Percentiles rank a stretch among this genome's conserved stretches.
phyloP scores from a whole-genome alignment of 2,113 vertebrate genomes.

The Scomber japonicus region DNA sequence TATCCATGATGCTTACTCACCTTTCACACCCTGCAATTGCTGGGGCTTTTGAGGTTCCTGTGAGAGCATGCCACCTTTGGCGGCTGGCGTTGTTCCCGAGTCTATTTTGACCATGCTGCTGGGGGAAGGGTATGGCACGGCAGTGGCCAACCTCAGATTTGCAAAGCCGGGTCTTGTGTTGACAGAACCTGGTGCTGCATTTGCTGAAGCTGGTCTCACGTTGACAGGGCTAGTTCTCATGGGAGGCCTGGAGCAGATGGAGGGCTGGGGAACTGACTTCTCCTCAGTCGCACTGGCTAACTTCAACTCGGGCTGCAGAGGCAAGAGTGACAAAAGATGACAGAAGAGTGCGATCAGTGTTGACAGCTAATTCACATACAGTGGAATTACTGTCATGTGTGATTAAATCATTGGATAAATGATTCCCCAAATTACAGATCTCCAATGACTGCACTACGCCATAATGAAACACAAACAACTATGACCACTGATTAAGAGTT shows the following conservation, averaged over 20 bases:
- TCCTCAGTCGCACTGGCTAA: constrained; percentile 49
- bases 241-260: constrained; percentile 75
- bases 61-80: constrained; percentile 52
- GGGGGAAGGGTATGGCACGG: constrained; percentile 24
- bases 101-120: constrained; percentile 47
- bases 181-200: constrained; percentile 53
- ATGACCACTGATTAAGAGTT: constrained; percentile 70
- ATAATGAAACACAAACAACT: constrained; percentile 60
- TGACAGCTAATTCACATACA: constrained; percentile 73
- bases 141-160: constrained; percentile 46
- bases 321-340: constrained; percentile 53
- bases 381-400: constrained; percentile 66
- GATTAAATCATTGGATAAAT: constrained; percentile 67
- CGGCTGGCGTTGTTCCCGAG: constrained; percentile 34
- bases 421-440: constrained; percentile 63
- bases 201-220: constrained; percentile 58
- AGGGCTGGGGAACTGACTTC: constrained; percentile 50
- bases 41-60: constrained; percentile 60
- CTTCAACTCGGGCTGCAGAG: constrained; percentile 63
- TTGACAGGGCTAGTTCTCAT: constrained; percentile 57
- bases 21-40: constrained; percentile 63
- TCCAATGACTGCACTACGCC: constrained; percentile 34
- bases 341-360: constrained; percentile 51
- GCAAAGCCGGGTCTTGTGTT: constrained; percentile 35
- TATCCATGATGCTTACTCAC: constrained; percentile 64